Conservation (phyloP, 1,140 invertebrate species). For the Drosophila prosaltans region DNA sequence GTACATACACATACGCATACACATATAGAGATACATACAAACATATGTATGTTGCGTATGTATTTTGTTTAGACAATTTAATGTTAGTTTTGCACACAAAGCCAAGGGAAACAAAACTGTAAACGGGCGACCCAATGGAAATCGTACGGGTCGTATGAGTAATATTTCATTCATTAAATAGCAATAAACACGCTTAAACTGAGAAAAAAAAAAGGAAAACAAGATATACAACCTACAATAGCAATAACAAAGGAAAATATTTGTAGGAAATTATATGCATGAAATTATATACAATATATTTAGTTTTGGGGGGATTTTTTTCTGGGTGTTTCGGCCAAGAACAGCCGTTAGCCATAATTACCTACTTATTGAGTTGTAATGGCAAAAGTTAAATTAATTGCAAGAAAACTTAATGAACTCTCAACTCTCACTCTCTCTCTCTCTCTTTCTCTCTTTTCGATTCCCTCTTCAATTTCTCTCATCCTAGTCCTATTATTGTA, state of each 20-base stretch:
- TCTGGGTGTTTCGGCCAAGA: not conserved
- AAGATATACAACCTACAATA: not conserved
- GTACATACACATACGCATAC: conserved; percentile 8
- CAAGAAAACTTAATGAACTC: conserved; percentile 24
- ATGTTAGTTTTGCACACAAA: conserved; percentile 33
- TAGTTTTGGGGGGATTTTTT: not conserved
- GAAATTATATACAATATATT: conserved; percentile 17
- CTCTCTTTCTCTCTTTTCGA: too few species aligned
- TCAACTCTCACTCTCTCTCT: not conserved
- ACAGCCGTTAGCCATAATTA: conserved; percentile 52
- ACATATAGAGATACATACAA: not conserved
- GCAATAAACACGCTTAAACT: conserved; percentile 40
- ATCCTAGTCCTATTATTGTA: not conserved
- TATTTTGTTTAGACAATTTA: conserved; percentile 48
- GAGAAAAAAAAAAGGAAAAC: not conserved
- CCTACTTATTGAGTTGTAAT: conserved; percentile 78
- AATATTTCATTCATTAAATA: conserved; percentile 63
- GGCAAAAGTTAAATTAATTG: conserved; percentile 74
- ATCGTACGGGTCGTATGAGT: conserved; percentile 44
- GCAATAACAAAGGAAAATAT: conserved; percentile 26
- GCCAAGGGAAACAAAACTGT: conserved; percentile 20
- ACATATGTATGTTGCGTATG: conserved; percentile 21
- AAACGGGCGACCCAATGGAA: conserved; percentile 4
- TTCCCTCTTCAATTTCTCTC: too few species aligned
- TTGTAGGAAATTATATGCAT: conserved; percentile 38